These are phyloP conservation scores for Diogma glabrata DNA, from an alignment of 2,888 invertebrate species.

Conservation along the genomic window DNA sequence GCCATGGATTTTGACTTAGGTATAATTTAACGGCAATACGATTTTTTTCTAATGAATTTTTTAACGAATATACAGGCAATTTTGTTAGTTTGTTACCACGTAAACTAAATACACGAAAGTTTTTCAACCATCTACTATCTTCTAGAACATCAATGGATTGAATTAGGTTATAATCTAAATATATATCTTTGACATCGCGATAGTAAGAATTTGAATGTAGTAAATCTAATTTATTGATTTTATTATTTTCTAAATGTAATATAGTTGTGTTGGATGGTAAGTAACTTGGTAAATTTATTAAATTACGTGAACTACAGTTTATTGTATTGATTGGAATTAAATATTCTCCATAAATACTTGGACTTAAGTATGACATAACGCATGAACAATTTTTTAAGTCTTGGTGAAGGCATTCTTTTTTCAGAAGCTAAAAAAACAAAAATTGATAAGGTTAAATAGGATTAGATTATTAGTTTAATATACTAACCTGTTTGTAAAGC, in stretches of 20 bases:
- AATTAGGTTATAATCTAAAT: conserved; percentile 64
- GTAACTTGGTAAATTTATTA: conserved; percentile 29
- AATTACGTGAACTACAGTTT: conserved; percentile 31
- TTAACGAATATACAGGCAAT: conserved; percentile 68
- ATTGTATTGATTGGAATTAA: conserved; percentile 33
- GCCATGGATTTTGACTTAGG: conserved; percentile 70
- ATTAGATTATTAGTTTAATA: neutral
- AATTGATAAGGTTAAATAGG: conserved; percentile 8
- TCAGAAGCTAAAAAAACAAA: conserved; percentile 22
- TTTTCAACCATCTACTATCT: conserved; percentile 64
- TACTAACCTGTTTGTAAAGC: conserved; percentile 30
- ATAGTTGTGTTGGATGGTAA: conserved; percentile 34
- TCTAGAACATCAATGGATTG: conserved; percentile 56
- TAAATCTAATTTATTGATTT: conserved; percentile 12
- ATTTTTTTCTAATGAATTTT: conserved; percentile 64
- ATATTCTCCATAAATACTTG: conserved; percentile 23
- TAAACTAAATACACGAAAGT: conserved; percentile 66
- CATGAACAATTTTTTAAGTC: conserved; percentile 34
- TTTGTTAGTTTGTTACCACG: conserved; percentile 59
- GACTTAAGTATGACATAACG: conserved; percentile 30
- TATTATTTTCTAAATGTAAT: conserved; percentile 30
- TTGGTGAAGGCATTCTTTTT: conserved; percentile 28
- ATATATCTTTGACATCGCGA: conserved; percentile 55
- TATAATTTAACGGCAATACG: conserved; percentile 54
- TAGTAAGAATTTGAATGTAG: conserved; percentile 35